Percentiles rank a stretch among this genome's conserved stretches.
These are phyloP conservation scores for Lithobius niger DNA, from an alignment of 1,140 invertebrate species.

Conservation along the genomic window DNA sequence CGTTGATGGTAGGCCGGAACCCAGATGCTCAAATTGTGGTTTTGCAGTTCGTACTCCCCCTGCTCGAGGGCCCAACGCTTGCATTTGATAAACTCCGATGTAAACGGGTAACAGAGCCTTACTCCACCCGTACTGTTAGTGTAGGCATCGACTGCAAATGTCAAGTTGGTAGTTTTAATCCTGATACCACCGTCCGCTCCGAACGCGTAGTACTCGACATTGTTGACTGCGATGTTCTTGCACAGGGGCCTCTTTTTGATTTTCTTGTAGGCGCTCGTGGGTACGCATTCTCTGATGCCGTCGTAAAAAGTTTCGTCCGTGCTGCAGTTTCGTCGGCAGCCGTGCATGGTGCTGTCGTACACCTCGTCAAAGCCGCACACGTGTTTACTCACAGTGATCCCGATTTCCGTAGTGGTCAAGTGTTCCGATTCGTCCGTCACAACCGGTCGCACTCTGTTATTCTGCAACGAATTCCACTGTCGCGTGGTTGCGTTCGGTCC, in stretches of 20 bases:
- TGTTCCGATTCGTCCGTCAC: too few species aligned
- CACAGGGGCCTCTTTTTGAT: neutral
- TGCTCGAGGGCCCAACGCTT: neutral
- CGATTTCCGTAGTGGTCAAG: too few species aligned
- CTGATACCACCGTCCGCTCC: neutral
- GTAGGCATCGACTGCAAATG: neutral
- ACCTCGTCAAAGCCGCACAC: too few species aligned
- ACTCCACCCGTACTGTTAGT: neutral
- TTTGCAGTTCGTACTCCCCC: neutral
- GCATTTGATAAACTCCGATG: neutral
- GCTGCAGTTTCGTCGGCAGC: too few species aligned
- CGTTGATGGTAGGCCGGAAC: neutral
- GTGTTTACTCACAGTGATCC: too few species aligned
- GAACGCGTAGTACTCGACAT: neutral
- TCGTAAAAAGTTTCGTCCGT: too few species aligned
- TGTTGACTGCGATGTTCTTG: neutral
- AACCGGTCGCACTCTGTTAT: too few species aligned
- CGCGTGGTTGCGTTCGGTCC: too few species aligned
- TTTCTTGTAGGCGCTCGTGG: too few species aligned
- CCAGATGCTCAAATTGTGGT: neutral
- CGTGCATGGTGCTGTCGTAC: too few species aligned
- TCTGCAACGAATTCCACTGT: too few species aligned
- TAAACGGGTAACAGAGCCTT: neutral
- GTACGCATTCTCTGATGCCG: too few species aligned
- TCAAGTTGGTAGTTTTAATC: neutral